Evolutionary conservation across 2,888 invertebrate species (phyloP), one percentile per base, ranked within the genome.

Genomic region (Phoronis australis): DNA sequence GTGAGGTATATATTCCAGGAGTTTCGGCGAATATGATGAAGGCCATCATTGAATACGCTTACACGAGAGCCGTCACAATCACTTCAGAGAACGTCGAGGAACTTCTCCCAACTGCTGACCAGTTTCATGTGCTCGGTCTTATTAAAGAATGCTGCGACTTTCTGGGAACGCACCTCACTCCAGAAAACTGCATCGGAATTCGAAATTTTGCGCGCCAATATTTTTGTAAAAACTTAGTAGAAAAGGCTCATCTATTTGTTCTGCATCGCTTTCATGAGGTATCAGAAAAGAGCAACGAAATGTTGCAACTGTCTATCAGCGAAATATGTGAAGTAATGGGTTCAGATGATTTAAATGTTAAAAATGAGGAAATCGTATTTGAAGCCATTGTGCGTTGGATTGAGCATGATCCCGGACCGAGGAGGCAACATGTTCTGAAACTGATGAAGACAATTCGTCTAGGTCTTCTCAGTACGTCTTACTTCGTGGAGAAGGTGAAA

Each of bases 111-210:
- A 86, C 88, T 0, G 90, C 93, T 2, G 93, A 94, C 79, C 93
- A 91, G 73, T 83, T 94, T 47, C 86, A 88, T 64, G 87, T 93
- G 59, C 80, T 87, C 41, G 90, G 90, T 0, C 84, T 93, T 40
- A 81, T 90, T 45, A 84, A 87, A 57, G 81, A 87, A 21, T 93
- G 93, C 76, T 87, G 87, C 66, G 83, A 87, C 42, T 90, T 84
- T 68, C 81, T 94, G 18, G 81, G 83, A 47, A 77, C 77, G 38
- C 83, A 84, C 50, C 79, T 94, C 21, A 84, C 80, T 18, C 83
- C 87, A 0, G 84, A 84, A 60, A 93, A 92, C 73, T 89, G 89
- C 70, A 85, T 93, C 54, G 87, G 88, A 24, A 86, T 92, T 42
- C 83, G 88, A 82, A 83, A 84, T 63, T 93, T 93, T 77, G 88